Base-by-base conservation (phyloP, 53 echinoderm and acorn worm species). In the Echinometra lucunter region DNA sequence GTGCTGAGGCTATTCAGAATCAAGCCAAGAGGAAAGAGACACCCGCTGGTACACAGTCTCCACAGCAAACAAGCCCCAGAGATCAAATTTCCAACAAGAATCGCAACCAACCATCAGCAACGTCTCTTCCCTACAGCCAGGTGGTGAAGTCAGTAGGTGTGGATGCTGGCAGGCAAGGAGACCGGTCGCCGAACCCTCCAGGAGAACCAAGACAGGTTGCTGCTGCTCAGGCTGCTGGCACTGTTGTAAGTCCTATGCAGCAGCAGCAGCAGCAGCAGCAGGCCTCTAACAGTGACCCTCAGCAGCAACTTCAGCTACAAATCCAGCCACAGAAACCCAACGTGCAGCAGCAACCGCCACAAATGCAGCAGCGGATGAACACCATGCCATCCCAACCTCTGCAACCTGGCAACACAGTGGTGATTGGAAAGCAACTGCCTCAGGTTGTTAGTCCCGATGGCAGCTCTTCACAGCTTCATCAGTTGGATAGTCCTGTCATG, bases 81-180 rank as follows among this genome's bases (percentile, higher is more conserved):
- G 92, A 82, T 44, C 90, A 78, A 78, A 60, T 28, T 37, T 37
- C 60, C 81, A 53, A n/a, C n/a, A 93, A 80, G 93, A 93, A 37
- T 58, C 94, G 89, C 58, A 63, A 21, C 45, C 94, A 38, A 28
- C 82, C 94, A 12, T 94, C 94, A 15, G 82, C 66, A 25, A 94
- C 95, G 16, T 89, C 95, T 37, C 78, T 95, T 18, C 95, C 95
- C 25, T 95, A 95, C 91, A 95, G 95, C 81, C 95, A 94, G 81
- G 82, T 95, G 32, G 95, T 95, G 40, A 95, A 95, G 75, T 56
- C 90, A 66, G 94, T 94, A 19, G 93, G 93, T 30, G 93, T 93
- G 23, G 87, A 93, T 34, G 92, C 89, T 34, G 90, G 93, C 49
- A 82, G 94, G 85, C 94, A 88, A 66, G 95, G 93, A 6, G 88